Evolutionary conservation across 2,113 vertebrate species (phyloP).

Genomic region (Callipepla squamata): DNA sequence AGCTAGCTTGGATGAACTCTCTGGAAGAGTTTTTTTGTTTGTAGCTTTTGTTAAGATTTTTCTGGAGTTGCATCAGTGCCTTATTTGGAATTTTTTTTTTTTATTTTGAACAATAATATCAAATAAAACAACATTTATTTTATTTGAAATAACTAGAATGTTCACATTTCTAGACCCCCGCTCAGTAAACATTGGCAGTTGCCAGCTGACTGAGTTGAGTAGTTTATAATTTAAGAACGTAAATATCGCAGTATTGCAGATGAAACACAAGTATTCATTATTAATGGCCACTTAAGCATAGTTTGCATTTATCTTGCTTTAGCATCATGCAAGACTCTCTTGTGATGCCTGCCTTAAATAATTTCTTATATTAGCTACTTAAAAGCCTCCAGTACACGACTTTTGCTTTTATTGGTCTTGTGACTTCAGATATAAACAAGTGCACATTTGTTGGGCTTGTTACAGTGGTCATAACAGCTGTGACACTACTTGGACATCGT

Average conservation of each 20-base stretch:
- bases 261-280: neutral
- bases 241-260: neutral
- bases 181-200: neutral
- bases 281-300: neutral
- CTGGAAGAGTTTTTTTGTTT: neutral
- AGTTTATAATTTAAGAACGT: slow-evolving; percentile 25
- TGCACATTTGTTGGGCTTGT: neutral
- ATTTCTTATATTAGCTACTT: neutral
- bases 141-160: neutral
- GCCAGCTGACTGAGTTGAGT: neutral
- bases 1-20: neutral
- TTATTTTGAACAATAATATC: neutral
- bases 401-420: neutral
- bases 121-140: neutral
- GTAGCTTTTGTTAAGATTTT: neutral
- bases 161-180: neutral
- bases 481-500: neutral
- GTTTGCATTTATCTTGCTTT: neutral
- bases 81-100: neutral
- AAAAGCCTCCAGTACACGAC: neutral
- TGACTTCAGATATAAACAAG: neutral
- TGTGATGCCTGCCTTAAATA: neutral
- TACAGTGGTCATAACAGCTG: neutral
- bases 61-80: neutral
- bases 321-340: neutral